Percentiles rank a stretch among this genome's conserved stretches.
Evolutionary conservation across 2,797 vertebrate species (phyloP).

Genomic region (Alauda arvensis): DNA sequence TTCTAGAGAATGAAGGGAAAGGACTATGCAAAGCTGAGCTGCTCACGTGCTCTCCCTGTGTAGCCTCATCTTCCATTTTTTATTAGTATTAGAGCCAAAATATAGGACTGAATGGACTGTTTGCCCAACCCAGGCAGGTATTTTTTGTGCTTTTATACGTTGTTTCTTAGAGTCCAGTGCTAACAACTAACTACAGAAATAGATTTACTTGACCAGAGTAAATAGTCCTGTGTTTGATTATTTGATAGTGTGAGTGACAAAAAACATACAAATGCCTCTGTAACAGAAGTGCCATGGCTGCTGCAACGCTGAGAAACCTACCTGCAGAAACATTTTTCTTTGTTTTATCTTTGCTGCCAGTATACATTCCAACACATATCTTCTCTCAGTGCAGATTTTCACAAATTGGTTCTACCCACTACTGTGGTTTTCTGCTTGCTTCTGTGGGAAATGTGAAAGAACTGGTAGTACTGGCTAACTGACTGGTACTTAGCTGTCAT

Average conservation of each 20-base stretch:
- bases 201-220: neutral
- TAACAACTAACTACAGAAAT: neutral
- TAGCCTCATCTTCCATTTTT: neutral
- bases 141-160: neutral
- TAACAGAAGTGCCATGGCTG: neutral
- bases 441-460: neutral
- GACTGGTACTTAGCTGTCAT: neutral
- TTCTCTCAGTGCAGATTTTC: neutral
- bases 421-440: neutral
- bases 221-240: neutral
- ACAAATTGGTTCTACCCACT: neutral
- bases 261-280: neutral
- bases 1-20: neutral
- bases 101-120: neutral
- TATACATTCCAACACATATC: neutral
- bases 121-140: neutral
- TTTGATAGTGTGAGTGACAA: no score
- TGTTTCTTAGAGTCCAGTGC: neutral
- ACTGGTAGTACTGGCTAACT: neutral
- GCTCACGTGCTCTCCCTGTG: neutral
- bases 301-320: neutral
- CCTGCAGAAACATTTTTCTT: neutral
- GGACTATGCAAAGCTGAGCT: neutral
- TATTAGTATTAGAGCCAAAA: neutral
- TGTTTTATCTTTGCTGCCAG: neutral